Evolutionary conservation across 1,140 invertebrate genomes (phyloP).

Genomic region (Ceratina australensis): DNA sequence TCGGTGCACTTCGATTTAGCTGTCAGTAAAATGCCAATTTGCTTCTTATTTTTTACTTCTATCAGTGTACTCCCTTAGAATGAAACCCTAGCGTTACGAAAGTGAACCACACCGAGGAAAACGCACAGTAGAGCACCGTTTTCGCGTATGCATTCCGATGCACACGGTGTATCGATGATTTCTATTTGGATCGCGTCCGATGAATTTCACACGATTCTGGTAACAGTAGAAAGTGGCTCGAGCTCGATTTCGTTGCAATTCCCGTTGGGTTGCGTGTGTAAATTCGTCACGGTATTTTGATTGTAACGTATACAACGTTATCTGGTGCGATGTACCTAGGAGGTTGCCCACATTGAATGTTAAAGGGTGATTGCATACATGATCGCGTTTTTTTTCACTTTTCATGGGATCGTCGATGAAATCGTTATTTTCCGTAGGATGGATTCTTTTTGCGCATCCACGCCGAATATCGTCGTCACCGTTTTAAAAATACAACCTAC

Average conservation of each 20-base stretch:
- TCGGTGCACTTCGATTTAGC: no score
- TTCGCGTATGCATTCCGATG: constrained; percentile 11
- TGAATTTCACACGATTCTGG: constrained; percentile 39
- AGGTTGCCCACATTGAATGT: neutral
- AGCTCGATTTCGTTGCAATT: constrained; percentile 11
- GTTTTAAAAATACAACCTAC: constrained; percentile 28
- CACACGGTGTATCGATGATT: constrained; percentile 31
- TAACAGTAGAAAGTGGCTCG: constrained; percentile 33
- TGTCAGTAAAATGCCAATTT: no score
- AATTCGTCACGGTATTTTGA: neutral
- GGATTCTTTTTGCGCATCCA: no score
- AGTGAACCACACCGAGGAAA: neutral
- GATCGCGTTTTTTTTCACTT: no score
- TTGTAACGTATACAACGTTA: neutral
- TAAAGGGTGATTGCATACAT: no score
- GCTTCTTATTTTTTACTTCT: no score
- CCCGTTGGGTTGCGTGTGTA: neutral
- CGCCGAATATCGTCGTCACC: neutral
- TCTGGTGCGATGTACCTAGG: neutral
- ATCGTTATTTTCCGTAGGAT: no score
- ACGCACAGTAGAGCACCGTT: neutral
- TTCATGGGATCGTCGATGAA: no score
- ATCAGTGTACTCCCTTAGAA: no score
- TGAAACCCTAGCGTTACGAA: constrained; percentile 9
- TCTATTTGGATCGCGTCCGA: constrained; percentile 18